Conservation (phyloP, 2,113 vertebrate genomes). For the Mungos mungo region DNA sequence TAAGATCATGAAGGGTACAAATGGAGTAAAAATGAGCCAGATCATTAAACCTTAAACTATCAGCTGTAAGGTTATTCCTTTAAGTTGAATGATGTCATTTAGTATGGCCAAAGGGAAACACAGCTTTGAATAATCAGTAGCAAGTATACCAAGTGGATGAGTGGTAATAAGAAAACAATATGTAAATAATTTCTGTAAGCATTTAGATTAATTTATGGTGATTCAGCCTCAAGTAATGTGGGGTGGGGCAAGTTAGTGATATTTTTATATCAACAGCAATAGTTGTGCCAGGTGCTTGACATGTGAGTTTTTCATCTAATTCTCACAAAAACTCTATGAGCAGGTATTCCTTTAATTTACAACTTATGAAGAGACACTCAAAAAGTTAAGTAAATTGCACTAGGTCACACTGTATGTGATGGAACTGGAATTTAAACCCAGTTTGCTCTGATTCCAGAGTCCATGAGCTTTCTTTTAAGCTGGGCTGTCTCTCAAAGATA, state of each 20-base stretch:
- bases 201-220: not conserved
- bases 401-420: not conserved
- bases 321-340: not conserved
- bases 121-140: not conserved
- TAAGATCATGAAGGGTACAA: not conserved
- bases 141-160: not conserved
- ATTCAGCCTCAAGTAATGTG: not conserved
- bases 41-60: not conserved
- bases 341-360: not conserved
- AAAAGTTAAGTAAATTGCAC: not conserved
- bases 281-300: not conserved
- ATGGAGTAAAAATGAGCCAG: not conserved
- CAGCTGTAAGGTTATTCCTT: not conserved
- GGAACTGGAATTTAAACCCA: not conserved
- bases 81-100: not conserved
- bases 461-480: not conserved
- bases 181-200: not conserved
- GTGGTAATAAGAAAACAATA: not conserved
- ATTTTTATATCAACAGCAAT: not conserved
- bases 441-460: not conserved
- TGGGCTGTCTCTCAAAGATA: not conserved
- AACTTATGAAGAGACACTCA: not conserved
- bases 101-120: not conserved
- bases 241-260: not conserved
- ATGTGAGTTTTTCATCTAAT: slow-evolving; percentile 1